Conservation (phyloP, 2,797 vertebrate species). For the Tachyglossus aculeatus region DNA sequence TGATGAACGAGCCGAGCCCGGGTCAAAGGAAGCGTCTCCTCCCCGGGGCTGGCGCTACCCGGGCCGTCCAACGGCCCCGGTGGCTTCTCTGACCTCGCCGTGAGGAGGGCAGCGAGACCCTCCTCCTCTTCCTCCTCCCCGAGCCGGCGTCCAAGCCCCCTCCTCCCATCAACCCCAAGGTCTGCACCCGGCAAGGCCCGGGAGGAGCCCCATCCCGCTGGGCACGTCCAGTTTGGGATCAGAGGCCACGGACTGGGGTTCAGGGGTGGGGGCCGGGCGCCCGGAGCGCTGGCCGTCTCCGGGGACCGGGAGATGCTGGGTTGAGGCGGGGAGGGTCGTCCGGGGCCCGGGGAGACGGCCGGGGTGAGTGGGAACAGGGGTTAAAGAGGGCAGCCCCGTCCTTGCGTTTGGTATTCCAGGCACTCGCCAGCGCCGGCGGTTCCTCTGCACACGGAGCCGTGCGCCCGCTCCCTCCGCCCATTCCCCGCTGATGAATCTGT, state of each 20-base stretch:
- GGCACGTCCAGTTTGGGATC: too few species aligned
- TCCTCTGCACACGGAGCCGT: background rate
- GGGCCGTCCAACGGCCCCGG: constrained; percentile 39
- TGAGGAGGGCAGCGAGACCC: constrained; percentile 58
- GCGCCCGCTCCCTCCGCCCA: constrained; percentile 15
- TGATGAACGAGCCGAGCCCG: constrained; percentile 79
- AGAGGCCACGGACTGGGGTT: too few species aligned
- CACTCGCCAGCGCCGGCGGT: background rate
- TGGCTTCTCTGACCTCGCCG: constrained; percentile 61
- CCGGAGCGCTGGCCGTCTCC: too few species aligned
- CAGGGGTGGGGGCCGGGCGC: too few species aligned
- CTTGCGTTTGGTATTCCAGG: constrained; percentile 10
- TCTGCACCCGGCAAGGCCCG: too few species aligned
- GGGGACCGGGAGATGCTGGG: background rate
- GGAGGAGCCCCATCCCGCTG: too few species aligned
- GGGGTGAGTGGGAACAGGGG: background rate
- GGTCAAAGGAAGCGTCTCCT: constrained; percentile 65
- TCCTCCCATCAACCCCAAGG: too few species aligned
- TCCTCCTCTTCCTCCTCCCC: background rate
- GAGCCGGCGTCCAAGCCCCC: background rate
- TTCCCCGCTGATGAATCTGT: constrained; percentile 54
- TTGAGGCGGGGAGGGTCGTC: background rate
- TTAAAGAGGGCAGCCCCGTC: background rate
- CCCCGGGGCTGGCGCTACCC: constrained; percentile 47
- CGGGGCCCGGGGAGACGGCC: background rate